A percentile compares a stretch with the other conserved stretches of the same genome.
These are phyloP conservation scores for Callospermophilus lateralis DNA, from an alignment of 2,113 vertebrate genomes.

Conservation along the genomic window DNA sequence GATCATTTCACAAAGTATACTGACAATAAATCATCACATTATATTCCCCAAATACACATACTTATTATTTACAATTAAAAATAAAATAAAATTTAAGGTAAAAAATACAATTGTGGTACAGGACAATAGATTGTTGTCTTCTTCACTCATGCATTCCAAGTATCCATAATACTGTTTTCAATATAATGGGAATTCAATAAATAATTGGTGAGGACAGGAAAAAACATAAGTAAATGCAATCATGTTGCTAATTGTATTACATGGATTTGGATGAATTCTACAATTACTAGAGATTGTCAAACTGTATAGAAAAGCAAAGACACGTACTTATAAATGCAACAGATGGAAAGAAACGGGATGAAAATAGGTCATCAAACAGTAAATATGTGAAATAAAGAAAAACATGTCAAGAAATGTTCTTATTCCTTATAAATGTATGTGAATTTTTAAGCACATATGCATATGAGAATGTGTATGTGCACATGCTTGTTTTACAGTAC, in stretches of 20 bases:
- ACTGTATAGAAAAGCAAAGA: neutral
- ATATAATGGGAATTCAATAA: neutral
- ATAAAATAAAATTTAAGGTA: neutral
- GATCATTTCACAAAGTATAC: too few species aligned
- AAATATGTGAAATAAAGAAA: neutral
- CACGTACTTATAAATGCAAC: neutral
- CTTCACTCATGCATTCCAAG: too few species aligned
- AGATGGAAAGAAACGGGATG: neutral
- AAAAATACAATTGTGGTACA: neutral
- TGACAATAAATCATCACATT: neutral
- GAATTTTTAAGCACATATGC: fast-evolving
- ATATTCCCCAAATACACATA: neutral
- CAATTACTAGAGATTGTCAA: neutral
- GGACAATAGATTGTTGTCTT: neutral
- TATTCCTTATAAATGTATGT: neutral
- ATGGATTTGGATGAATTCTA: neutral
- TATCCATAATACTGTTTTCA: neutral
- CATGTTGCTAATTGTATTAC: too few species aligned
- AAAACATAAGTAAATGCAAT: neutral
- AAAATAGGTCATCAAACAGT: neutral
- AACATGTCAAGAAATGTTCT: neutral
- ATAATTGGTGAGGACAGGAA: neutral
- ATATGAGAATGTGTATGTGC: neutral
- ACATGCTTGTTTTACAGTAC: neutral
- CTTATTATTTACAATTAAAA: neutral